phyloP scores from a whole-genome alignment of 2,888 invertebrate species.

The Ptilodon capucinus region DNA sequence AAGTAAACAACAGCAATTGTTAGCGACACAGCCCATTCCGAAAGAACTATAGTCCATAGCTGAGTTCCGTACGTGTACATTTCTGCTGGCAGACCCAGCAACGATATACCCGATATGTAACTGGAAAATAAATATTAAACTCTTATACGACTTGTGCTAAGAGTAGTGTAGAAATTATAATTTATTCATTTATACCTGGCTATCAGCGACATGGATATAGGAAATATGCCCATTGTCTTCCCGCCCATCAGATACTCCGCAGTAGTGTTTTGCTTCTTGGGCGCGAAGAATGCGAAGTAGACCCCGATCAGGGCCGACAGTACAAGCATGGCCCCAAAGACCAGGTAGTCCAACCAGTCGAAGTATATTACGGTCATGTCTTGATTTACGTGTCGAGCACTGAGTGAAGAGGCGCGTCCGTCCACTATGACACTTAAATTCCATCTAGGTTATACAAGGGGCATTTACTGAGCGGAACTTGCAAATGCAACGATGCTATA shows the following conservation, averaged over 20 bases:
- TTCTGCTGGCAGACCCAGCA: slow-evolving; percentile 88
- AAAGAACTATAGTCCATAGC: slow-evolving; percentile 85
- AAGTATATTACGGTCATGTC: slow-evolving; percentile 75
- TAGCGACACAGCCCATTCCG: slow-evolving; percentile 85
- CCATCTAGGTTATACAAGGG: slow-evolving; percentile 60
- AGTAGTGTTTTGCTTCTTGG: slow-evolving; percentile 86
- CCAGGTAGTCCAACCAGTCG: slow-evolving; percentile 85
- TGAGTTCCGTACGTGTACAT: slow-evolving; percentile 90
- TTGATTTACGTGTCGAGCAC: slow-evolving; percentile 24
- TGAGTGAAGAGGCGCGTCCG: slow-evolving; percentile 50
- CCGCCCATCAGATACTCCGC: slow-evolving; percentile 89
- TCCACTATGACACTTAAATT: slow-evolving; percentile 53
- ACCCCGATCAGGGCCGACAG: slow-evolving; percentile 86
- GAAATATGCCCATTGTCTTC: slow-evolving; percentile 89
- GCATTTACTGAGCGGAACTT: slow-evolving; percentile 60
- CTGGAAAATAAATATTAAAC: slow-evolving; percentile 65
- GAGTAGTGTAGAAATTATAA: background rate
- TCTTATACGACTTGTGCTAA: background rate
- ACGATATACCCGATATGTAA: slow-evolving; percentile 88
- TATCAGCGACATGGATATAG: slow-evolving; percentile 89
- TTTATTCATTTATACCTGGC: slow-evolving; percentile 83
- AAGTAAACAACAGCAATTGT: slow-evolving; percentile 86
- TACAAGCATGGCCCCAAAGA: slow-evolving; percentile 85
- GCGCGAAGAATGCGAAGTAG: slow-evolving; percentile 87
- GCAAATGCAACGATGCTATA: slow-evolving; percentile 58